Percentiles rank a stretch among this genome's conserved stretches.
phyloP scores from a whole-genome alignment of 2,797 vertebrate genomes.

The Delichon dasypus region DNA sequence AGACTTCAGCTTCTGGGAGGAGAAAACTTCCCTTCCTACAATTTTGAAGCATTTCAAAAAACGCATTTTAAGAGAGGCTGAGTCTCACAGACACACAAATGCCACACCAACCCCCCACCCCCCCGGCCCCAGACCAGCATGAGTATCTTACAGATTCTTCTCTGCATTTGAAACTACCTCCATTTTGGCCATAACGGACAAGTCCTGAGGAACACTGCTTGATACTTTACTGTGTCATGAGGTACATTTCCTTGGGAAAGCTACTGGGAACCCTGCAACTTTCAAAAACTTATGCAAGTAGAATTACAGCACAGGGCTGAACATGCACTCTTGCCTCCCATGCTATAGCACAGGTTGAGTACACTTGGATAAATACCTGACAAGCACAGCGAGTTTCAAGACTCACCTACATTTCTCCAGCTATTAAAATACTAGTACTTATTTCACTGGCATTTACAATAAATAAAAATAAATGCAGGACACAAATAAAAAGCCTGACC shows the following conservation, averaged over 20 bases:
- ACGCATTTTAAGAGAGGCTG: background rate
- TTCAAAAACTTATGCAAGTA: background rate
- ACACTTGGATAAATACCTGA: background rate
- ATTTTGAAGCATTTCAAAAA: background rate
- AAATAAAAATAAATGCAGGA: background rate
- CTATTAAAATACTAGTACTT: background rate
- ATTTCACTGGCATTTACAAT: background rate
- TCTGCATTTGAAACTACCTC: background rate
- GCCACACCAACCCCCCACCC: rapidly evolving
- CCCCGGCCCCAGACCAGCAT: rapidly evolving
- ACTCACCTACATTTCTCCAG: background rate
- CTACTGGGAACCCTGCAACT: background rate
- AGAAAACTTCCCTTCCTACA: background rate
- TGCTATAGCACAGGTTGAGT: background rate
- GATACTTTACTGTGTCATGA: background rate
- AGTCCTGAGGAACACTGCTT: background rate
- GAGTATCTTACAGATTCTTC: background rate
- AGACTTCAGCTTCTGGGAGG: background rate
- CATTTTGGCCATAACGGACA: background rate
- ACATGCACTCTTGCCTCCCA: background rate
- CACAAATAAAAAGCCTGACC: background rate
- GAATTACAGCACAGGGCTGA: background rate
- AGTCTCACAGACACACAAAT: background rate
- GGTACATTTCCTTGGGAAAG: background rate
- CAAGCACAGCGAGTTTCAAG: background rate